These are phyloP conservation scores for Polylopha cassiicola DNA, from an alignment of 2,888 invertebrate species.

Conservation along the genomic window DNA sequence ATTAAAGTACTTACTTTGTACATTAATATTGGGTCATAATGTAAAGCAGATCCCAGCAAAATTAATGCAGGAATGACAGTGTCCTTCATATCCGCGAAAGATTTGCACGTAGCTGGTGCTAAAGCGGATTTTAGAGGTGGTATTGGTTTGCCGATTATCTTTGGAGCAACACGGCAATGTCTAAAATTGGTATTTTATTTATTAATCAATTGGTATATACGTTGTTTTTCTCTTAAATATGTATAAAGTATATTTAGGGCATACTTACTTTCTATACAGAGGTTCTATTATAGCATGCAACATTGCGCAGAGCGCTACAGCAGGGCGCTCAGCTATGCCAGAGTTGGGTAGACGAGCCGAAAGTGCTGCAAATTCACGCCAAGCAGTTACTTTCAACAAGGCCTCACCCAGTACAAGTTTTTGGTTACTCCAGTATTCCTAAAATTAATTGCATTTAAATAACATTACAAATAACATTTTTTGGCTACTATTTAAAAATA, in stretches of 20 bases:
- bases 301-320: conserved; percentile 85
- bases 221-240: too few relatives aligned
- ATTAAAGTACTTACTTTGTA: conserved; percentile 80
- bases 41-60: conserved; percentile 91
- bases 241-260: neutral
- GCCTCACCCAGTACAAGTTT: conserved; percentile 96
- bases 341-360: conserved; percentile 90
- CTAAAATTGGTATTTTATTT: conserved; percentile 58
- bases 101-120: conserved; percentile 81
- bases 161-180: conserved; percentile 84
- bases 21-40: conserved; percentile 91
- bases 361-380: conserved; percentile 89
- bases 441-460: conserved; percentile 2
- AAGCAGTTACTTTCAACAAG: conserved; percentile 90
- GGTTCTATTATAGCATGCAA: conserved; percentile 91
- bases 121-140: conserved; percentile 72
- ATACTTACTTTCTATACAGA: conserved; percentile 84
- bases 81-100: conserved; percentile 84
- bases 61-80: conserved; percentile 90
- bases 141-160: conserved; percentile 79
- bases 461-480: too few relatives aligned
- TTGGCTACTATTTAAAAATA: too few relatives aligned
- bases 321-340: conserved; percentile 86
- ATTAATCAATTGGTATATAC: too few relatives aligned
- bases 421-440: conserved; percentile 85